Conservation (phyloP, 2,113 vertebrate species). For the Phyllopteryx taeniolatus region DNA sequence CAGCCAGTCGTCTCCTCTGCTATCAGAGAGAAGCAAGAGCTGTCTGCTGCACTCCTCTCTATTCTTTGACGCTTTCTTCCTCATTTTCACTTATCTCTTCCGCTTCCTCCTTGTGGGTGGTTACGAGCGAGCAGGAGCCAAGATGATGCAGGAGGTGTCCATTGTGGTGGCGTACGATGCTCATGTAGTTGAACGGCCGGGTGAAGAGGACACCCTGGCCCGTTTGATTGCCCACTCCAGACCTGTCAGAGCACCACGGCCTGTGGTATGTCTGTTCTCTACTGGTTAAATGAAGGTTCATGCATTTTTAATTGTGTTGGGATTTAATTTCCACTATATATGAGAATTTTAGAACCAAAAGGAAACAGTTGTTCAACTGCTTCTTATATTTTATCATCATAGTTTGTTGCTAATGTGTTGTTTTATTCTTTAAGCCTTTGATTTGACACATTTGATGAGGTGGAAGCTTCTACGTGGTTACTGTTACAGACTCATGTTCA, state of each 20-base stretch:
- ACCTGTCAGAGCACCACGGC: constrained; percentile 83
- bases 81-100: constrained; percentile 17
- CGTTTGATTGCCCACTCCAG: constrained; percentile 88
- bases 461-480: constrained; percentile 8
- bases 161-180: constrained; percentile 93
- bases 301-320: background rate
- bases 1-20: constrained; percentile 39
- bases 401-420: constrained; percentile 3
- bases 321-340: background rate
- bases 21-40: constrained; percentile 46
- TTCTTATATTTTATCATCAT: background rate
- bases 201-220: constrained; percentile 86
- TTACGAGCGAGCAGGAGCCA: constrained; percentile 49
- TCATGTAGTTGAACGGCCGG: constrained; percentile 88
- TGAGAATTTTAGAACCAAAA: background rate
- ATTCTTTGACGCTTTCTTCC: constrained; percentile 3
- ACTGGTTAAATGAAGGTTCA: background rate
- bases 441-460: background rate
- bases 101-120: constrained; percentile 14
- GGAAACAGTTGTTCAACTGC: constrained; percentile 3
- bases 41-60: constrained; percentile 40
- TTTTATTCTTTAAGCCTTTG: background rate
- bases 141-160: constrained; percentile 98
- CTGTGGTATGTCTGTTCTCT: constrained; percentile 81
- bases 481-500: background rate